These are phyloP conservation scores for Boulengerochromis microlepis DNA, from an alignment of 2,113 vertebrate species.

Conservation along the genomic window DNA sequence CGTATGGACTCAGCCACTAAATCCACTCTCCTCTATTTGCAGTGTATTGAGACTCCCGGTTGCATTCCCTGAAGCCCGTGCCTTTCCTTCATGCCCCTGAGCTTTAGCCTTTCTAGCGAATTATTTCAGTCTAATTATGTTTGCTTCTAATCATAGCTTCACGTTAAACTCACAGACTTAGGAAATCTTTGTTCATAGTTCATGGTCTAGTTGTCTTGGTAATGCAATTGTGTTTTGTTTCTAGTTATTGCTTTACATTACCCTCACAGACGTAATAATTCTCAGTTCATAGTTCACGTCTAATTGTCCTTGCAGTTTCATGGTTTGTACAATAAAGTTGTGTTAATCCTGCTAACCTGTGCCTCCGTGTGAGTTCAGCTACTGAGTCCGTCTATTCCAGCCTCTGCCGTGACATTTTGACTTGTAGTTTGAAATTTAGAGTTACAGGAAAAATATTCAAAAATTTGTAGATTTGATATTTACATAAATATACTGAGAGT, in stretches of 20 bases:
- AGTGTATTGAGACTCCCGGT: not conserved
- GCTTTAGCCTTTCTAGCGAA: fast-evolving
- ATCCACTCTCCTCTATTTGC: not conserved
- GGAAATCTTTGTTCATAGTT: not conserved
- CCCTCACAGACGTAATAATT: not conserved
- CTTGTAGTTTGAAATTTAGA: not conserved
- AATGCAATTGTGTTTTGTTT: not conserved
- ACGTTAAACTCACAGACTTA: not conserved
- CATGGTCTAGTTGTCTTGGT: not conserved
- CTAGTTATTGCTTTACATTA: not conserved
- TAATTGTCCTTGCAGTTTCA: not conserved
- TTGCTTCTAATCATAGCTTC: not conserved
- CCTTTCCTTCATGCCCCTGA: not conserved
- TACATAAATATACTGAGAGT: not conserved
- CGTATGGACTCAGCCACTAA: not conserved
- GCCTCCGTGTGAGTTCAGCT: not conserved
- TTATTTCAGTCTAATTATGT: not conserved
- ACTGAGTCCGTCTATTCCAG: not conserved
- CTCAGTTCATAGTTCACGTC: not conserved
- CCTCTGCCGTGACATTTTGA: fast-evolving
- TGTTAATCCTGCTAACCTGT: not conserved
- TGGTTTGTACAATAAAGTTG: not conserved
- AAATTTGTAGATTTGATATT: not conserved
- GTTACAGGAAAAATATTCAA: not conserved
- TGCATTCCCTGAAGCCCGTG: not conserved